Evolutionary conservation across 1,140 invertebrate species (phyloP).

Genomic region (Gryon sp.): DNA sequence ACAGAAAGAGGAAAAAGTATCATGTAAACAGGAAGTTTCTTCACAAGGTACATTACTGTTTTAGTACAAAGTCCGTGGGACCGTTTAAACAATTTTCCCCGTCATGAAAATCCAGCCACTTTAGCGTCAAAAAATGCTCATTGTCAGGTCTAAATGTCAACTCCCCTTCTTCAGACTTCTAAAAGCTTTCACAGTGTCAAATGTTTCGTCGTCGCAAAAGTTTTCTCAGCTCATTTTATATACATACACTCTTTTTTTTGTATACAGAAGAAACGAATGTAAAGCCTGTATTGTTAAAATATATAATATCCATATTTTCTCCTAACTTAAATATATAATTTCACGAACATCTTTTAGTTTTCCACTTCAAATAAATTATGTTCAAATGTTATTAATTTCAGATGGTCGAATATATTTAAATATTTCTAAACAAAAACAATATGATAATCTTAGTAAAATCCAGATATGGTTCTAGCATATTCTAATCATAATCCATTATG

Average conservation of each 20-base stretch:
- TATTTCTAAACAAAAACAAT: too few relatives aligned
- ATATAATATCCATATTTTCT: neutral
- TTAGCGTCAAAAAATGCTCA: slow-evolving; percentile 42
- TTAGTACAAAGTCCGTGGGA: slow-evolving; percentile 20
- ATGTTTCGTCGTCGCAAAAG: slow-evolving; percentile 49
- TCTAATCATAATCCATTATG: too few relatives aligned
- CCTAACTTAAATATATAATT: too few relatives aligned
- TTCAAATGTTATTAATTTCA: too few relatives aligned
- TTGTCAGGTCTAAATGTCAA: slow-evolving; percentile 38
- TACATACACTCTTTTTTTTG: slow-evolving; percentile 37
- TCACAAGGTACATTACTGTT: slow-evolving; percentile 25
- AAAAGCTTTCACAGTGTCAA: slow-evolving; percentile 55
- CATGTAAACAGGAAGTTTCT: slow-evolving; percentile 34
- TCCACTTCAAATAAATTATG: too few relatives aligned
- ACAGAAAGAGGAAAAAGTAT: slow-evolving; percentile 7
- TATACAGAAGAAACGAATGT: slow-evolving; percentile 18
- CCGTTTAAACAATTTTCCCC: slow-evolving; percentile 45
- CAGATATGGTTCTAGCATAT: too few relatives aligned
- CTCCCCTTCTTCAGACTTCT: slow-evolving; percentile 36
- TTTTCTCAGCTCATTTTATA: slow-evolving; percentile 30
- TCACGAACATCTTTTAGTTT: too few relatives aligned
- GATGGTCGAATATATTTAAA: too few relatives aligned
- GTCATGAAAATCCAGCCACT: slow-evolving; percentile 38
- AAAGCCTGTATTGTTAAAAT: slow-evolving; percentile 16
- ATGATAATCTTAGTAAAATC: too few relatives aligned